Base-by-base conservation (phyloP, 92 coral and sea anemone genomes). In the Desmophyllum pertusum region DNA sequence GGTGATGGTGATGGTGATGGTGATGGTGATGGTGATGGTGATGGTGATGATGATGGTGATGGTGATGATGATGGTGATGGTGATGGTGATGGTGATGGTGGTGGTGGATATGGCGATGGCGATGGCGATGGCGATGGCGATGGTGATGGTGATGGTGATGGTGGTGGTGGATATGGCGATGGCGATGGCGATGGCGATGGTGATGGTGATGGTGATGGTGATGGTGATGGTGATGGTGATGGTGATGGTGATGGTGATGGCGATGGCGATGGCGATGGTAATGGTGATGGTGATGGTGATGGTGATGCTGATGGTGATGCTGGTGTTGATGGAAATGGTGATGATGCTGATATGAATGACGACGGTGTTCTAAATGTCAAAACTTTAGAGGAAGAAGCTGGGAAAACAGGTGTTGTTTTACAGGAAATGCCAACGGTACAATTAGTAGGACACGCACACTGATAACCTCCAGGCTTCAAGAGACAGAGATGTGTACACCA, bases 401-500 rank as follows among this genome's bases (percentile, higher is more conserved):
- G 83, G 68, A 75, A 57, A 46, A 66, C 65, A 39, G 89, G 89
- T 57, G 50, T 41, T 21, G 83, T 78, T 38, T 48, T 52, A 43
- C 89, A 85, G 30, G 84, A 65, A 6, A 42, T 57, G 17, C 61
- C 81, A 61, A 35, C 35, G 18, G 77, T 33, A 13, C 76, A 31
- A 63, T 30, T 48, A 64, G 77, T 65, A 27, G 89, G 88, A 76
- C 95, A 92, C 68, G 88, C 95, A 75, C 95, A 92, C 74, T 87
- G 77, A 48, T 71, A 76, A 8, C 93, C 93, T 18, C 77, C 79
- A 19, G 89, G 89, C 30, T 50, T 79, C 19, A 86, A 81, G 6
- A 92, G 81, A 61, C 95, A 92, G 17, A 92, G 81, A 39, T 92
- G 89, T 25, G 84, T 73, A 42, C 95, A 92, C 59, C 88, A 82